Evolutionary conservation across 2,888 invertebrate species (phyloP).

Genomic region (Eupeodes luniger): DNA sequence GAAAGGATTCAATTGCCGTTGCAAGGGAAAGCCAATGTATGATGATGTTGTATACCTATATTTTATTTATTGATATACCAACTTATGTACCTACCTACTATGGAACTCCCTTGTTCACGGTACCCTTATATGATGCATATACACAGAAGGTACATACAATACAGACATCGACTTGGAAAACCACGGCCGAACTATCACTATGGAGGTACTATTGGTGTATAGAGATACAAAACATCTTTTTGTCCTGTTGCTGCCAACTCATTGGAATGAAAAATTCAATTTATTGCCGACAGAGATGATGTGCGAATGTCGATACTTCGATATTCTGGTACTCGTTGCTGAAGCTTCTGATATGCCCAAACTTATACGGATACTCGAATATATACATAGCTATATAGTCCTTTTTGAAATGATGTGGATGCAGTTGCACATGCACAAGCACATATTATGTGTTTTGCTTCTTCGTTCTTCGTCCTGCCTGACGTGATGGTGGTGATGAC

Average conservation of each 20-base stretch:
- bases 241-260: slow-evolving; percentile 68
- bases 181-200: slow-evolving; percentile 22
- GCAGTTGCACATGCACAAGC: slow-evolving; percentile 19
- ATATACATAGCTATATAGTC: background rate
- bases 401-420: slow-evolving; percentile 53
- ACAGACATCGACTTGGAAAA: background rate
- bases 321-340: background rate
- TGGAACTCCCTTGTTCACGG: slow-evolving; percentile 7
- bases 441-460: slow-evolving; percentile 34
- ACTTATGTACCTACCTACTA: background rate
- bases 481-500: background rate
- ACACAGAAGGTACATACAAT: background rate
- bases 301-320: slow-evolving; percentile 45
- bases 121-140: too few species aligned
- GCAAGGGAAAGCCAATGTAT: slow-evolving; percentile 59
- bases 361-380: background rate
- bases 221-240: slow-evolving; percentile 69
- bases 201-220: background rate
- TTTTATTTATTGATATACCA: slow-evolving; percentile 2
- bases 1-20: slow-evolving; percentile 70
- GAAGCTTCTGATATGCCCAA: background rate
- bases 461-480: background rate
- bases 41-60: slow-evolving; percentile 5
- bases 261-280: slow-evolving; percentile 73
- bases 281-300: slow-evolving; percentile 66